Conservation (phyloP, 2,113 vertebrate species). For the Oriolus oriolus region DNA sequence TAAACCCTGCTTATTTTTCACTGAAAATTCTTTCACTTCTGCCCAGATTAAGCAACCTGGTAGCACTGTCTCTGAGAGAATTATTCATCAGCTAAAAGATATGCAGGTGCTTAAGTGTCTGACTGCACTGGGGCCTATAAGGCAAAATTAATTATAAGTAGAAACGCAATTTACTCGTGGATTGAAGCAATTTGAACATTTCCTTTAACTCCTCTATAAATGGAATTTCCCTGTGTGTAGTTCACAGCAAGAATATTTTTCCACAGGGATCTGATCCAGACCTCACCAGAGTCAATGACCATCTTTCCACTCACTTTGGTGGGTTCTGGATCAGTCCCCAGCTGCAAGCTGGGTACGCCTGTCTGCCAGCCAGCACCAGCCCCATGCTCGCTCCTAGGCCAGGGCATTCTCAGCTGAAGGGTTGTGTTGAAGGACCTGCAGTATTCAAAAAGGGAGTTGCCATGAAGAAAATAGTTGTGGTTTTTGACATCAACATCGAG, state of each 20-base stretch:
- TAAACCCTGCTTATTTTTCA: background rate
- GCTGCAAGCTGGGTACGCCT: fast-evolving
- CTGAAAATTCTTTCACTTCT: background rate
- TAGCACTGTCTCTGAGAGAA: background rate
- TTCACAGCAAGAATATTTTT: background rate
- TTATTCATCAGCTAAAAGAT: constrained; percentile 23
- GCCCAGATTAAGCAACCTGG: background rate
- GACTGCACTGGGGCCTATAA: constrained; percentile 11
- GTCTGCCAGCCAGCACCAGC: background rate
- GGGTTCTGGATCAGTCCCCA: background rate
- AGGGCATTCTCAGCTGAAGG: background rate
- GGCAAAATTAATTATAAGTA: constrained; percentile 3
- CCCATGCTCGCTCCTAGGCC: fast-evolving
- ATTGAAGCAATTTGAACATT: constrained; percentile 28
- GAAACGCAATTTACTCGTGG: background rate
- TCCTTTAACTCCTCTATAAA: constrained; percentile 2
- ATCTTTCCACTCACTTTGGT: background rate
- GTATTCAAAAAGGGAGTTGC: background rate
- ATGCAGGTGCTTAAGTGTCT: constrained; percentile 23
- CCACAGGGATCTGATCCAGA: background rate
- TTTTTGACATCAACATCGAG: background rate
- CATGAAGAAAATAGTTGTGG: background rate
- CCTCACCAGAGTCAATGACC: background rate
- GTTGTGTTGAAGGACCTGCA: background rate
- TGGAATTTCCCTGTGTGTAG: background rate